These are phyloP conservation scores for Cerceris rybyensis DNA, from an alignment of 2,888 invertebrate genomes.

Conservation along the genomic window DNA sequence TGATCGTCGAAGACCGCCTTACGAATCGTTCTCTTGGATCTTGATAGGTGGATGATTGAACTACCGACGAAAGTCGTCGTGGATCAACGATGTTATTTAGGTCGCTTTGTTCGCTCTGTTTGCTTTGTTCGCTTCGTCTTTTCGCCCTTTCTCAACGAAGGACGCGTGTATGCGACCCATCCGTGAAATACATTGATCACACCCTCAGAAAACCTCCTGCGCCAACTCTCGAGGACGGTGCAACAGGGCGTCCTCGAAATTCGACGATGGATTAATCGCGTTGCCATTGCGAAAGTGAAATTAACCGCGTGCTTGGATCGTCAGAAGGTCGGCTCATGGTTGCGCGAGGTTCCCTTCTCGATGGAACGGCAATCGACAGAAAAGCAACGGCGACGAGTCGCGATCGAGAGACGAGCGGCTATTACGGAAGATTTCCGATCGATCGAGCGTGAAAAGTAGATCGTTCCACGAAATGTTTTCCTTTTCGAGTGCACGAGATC, in stretches of 20 bases:
- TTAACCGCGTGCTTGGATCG: conserved; percentile 54
- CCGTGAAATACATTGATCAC: no score
- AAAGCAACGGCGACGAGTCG: conserved; percentile 18
- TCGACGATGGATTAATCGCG: conserved; percentile 61
- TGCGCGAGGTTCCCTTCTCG: conserved; percentile 48
- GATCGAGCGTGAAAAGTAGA: conserved; percentile 59
- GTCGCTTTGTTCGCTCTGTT: no score
- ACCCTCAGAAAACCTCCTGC: no score
- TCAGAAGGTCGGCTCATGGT: conserved; percentile 54
- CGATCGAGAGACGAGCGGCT: conserved; percentile 22
- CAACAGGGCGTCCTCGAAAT: conserved; percentile 62
- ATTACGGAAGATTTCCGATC: conserved; percentile 58
- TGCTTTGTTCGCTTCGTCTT: no score
- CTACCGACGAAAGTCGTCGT: no score
- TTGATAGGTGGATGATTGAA: no score
- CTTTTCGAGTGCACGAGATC: neutral
- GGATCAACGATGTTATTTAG: no score
- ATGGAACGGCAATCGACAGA: conserved; percentile 13
- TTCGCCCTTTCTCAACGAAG: no score
- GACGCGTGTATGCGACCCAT: no score
- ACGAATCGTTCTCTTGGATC: no score
- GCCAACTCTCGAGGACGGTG: conserved; percentile 19
- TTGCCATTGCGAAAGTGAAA: conserved; percentile 69
- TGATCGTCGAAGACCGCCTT: neutral
- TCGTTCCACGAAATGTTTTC: conserved; percentile 38